A percentile compares a stretch with the other conserved stretches of the same genome.
These are phyloP conservation scores for Imbricaverruca yamaguchii DNA, from an alignment of 2,888 invertebrate species.

Conservation along the genomic window DNA sequence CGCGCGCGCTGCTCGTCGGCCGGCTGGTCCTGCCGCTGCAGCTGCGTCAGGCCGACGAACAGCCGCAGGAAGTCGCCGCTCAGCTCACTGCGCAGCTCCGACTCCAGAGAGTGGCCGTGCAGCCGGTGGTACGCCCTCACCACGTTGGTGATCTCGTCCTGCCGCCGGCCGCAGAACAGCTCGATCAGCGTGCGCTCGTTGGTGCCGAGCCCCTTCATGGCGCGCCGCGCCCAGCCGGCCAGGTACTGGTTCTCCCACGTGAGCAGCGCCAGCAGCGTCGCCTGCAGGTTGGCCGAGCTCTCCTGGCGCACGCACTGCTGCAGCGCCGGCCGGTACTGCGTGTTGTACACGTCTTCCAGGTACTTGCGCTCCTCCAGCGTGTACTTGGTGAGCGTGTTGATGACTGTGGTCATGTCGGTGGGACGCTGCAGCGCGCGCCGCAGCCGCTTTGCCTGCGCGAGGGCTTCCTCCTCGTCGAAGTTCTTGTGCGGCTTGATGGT, in stretches of 20 bases:
- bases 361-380: conserved; percentile 4
- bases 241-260: conserved; percentile 9
- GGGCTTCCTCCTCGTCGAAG: conserved; percentile 4
- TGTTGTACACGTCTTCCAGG: background rate
- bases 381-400: background rate
- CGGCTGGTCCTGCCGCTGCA: background rate
- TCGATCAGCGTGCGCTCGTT: background rate
- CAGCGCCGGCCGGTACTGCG: background rate
- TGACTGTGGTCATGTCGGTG: background rate
- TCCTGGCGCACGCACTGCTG: background rate
- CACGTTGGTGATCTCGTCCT: background rate
- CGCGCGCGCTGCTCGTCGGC: background rate
- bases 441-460: background rate
- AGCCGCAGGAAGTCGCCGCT: background rate
- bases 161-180: background rate
- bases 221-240: background rate
- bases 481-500: conserved; percentile 6
- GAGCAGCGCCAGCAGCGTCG: background rate
- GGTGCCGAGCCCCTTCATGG: conserved; percentile 6
- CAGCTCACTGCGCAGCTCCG: background rate
- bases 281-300: background rate
- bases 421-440: background rate
- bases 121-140: background rate
- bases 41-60: background rate
- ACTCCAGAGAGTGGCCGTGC: background rate